phyloP scores from a whole-genome alignment of 2,797 vertebrate species.

The Rhinatrema bivittatum region DNA sequence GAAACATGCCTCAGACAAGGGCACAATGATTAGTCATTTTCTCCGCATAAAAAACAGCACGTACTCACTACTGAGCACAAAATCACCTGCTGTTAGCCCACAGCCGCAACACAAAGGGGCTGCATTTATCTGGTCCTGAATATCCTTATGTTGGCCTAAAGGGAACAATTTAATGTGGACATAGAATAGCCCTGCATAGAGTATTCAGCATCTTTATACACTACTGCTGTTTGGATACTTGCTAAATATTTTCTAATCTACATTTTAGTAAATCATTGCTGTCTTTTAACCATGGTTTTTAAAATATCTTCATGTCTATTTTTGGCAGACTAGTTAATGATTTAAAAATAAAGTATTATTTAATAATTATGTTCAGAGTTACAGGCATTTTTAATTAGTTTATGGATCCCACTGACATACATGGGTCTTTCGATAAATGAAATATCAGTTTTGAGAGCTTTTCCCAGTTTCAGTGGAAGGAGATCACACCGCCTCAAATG shows the following conservation, averaged over 20 bases:
- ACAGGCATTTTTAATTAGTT: too few species aligned
- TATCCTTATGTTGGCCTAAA: slow-evolving; percentile 51
- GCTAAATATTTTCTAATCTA: slow-evolving; percentile 3
- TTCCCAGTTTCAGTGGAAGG: too few species aligned
- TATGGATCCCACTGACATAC: too few species aligned
- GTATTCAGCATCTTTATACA: slow-evolving; percentile 41
- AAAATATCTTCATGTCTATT: too few species aligned
- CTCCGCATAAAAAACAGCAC: slow-evolving; percentile 54
- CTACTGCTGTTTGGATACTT: slow-evolving; percentile 37
- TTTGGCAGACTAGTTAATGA: too few species aligned
- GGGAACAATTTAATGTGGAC: slow-evolving; percentile 46
- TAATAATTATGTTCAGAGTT: too few species aligned
- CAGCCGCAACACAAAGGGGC: slow-evolving; percentile 51
- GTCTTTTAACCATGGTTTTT: too few species aligned
- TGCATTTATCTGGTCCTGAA: slow-evolving; percentile 56
- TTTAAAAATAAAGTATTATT: too few species aligned
- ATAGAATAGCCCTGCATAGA: slow-evolving; percentile 44
- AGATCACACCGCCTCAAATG: too few species aligned
- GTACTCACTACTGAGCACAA: slow-evolving; percentile 50
- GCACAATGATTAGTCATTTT: slow-evolving; percentile 61
- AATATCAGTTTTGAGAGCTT: too few species aligned
- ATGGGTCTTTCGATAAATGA: too few species aligned
- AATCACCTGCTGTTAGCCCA: slow-evolving; percentile 57
- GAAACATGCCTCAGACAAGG: slow-evolving; percentile 61
- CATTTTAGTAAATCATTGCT: too few species aligned